A percentile compares a stretch with the other conserved stretches of the same genome.
Evolutionary conservation across 2,888 invertebrate genomes (phyloP).

Genomic region (Eucriotettix oculatus): DNA sequence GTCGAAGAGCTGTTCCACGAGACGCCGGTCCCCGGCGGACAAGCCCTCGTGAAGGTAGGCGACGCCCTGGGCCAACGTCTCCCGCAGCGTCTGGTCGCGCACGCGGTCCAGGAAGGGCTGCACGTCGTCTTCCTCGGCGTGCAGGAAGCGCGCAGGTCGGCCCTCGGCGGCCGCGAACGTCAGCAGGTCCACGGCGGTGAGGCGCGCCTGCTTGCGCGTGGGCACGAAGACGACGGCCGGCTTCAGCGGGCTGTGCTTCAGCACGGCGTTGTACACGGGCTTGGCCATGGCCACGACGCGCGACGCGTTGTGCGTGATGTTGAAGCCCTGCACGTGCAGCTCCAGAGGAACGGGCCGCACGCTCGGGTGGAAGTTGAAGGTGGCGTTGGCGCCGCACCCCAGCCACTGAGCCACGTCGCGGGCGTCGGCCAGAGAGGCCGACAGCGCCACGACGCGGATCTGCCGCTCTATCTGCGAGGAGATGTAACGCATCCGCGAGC

Average conservation of each 20-base stretch:
- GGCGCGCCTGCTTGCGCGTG: slow-evolving; percentile 72
- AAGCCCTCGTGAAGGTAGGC: slow-evolving; percentile 96
- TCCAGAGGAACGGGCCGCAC: slow-evolving; percentile 91
- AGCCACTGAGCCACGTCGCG: slow-evolving; percentile 92
- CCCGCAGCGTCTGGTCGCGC: slow-evolving; percentile 78
- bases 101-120: slow-evolving; percentile 77
- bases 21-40: slow-evolving; percentile 61
- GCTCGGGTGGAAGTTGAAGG: slow-evolving; percentile 98
- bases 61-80: slow-evolving; percentile 86
- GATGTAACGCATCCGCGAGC: slow-evolving; percentile 83
- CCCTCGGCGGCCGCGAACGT: slow-evolving; percentile 86
- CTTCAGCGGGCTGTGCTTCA: slow-evolving; percentile 64
- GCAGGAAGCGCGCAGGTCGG: slow-evolving; percentile 74
- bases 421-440: slow-evolving; percentile 87
- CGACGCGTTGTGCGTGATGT: slow-evolving; percentile 93
- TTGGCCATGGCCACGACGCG: slow-evolving; percentile 95
- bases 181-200: slow-evolving; percentile 91
- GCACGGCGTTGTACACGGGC: slow-evolving; percentile 86
- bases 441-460: slow-evolving; percentile 85
- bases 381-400: slow-evolving; percentile 80
- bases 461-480: slow-evolving; percentile 81
- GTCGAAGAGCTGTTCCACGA: slow-evolving; percentile 87
- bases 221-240: slow-evolving; percentile 86
- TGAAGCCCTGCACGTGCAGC: slow-evolving; percentile 76
- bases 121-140: slow-evolving; percentile 71